Base-by-base conservation (phyloP, 2,888 invertebrate species). In the Cetonia aurata region DNA sequence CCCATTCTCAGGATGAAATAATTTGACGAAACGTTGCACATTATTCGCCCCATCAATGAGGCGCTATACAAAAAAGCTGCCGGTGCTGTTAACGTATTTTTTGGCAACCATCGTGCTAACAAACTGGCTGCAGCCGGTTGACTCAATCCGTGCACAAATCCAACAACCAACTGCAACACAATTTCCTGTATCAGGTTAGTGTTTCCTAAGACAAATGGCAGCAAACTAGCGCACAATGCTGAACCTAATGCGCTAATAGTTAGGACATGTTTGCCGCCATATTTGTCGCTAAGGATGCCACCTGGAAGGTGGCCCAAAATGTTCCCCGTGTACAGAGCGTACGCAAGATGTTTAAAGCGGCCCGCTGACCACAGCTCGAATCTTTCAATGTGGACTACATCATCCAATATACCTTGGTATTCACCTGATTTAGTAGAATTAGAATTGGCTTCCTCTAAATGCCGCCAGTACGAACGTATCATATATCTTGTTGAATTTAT, bases 101-200 rank as follows among this genome's bases (percentile, higher is more conserved):
- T 19, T 3, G 70, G 66, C 19, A 56, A 33, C 70, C 70, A 71
- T 19, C 46, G 55, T 41, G 70, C 48, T 13, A 71, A 17, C 8
- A 71, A 19, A 15, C 31, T 71, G 13, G 17, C 55, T 3, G 50
- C 13, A 1, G 59, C 48, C 2, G 70, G 70, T 33, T 44, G 31
- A 33, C 41, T 42, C 9, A 50, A 12, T 15, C 70, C 70, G 15
- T 37, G 46, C 17, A 53, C 6, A 6, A 48, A n/a, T 12, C 70
- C 70, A 12, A 50, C 8, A 19, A 56, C 17, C 17, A 48, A 67
- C 33, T 52, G 48, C 9, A 71, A 19, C 15, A 59, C 3, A 13
- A 50, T 3, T 13, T 44, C 52, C 4, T 46, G 15, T 44, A 46
- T 55, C n/a, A 33, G 37, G 19, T 46, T 15, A 1, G n/a, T 25